Evolutionary conservation across 2,888 invertebrate genomes (phyloP), one percentile per base, ranked within the genome.

Genomic region (Eupithecia pulchellata): DNA sequence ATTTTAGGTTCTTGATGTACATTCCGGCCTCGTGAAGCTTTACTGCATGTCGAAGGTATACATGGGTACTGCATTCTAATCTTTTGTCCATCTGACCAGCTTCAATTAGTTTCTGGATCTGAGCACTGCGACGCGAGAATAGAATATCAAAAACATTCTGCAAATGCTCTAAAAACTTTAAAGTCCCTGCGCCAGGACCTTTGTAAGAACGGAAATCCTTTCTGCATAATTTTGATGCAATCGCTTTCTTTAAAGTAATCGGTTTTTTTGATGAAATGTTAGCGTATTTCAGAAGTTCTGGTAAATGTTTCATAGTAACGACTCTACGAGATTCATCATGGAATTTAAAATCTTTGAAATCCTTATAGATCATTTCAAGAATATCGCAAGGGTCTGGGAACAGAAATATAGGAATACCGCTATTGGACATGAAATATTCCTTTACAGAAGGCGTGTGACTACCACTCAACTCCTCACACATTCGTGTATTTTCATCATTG

Each of bases 301-400:
- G 25, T 52, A 25, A 52, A 52, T 52, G 52, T 4, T 25, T 52
- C 25, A 52, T 20, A 25, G 52, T 25, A 13, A 25, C 25, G 20
- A 52, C 13, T 25, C 4, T 52, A 52, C 4, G 52, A 25, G 52
- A 52, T 20, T 52, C 25, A 52, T 52, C 52, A 13, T 25, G 25
- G 25, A 11, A 25, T 52, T 25, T 13, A 25, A 52, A 11, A 47
- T 20, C 20, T 47, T 47, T 20, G 47, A 47, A 20, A 47, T 20
- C 47, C 20, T 9, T 47, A 47, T 47, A 6, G 9, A 47, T 57
- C 25, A n/a, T 9, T 25, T 66, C 42, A 4, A 70, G 55, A n/a
- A 70, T 32, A n/a, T 62, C 66, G 42, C 62, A 27, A 27, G 57
- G 66, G 1, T 70, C 65, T 4, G 70, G 70, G 27, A 70, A 70